Conservation (phyloP, 2,113 vertebrate species). For the Trachemys scripta region DNA sequence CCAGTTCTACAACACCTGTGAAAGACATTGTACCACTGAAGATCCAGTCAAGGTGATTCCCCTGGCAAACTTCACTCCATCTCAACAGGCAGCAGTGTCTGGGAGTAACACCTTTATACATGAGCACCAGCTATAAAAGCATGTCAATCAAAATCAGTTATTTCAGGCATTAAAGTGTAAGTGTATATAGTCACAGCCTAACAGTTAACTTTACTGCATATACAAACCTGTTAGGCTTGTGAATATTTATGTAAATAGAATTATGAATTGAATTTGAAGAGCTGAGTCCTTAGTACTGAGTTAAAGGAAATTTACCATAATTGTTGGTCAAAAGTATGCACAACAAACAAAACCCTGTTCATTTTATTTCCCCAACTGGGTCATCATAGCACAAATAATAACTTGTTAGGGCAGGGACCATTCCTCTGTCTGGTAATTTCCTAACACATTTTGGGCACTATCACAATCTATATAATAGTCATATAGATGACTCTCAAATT, state of each 20-base stretch:
- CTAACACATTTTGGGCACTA: conserved; percentile 4
- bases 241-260: conserved; percentile 79
- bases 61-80: conserved; percentile 88
- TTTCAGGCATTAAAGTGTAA: conserved; percentile 62
- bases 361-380: conserved; percentile 14
- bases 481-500: not conserved
- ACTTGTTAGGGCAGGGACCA: not conserved
- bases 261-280: conserved; percentile 22
- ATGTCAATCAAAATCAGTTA: not conserved
- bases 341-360: not conserved
- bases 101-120: conserved; percentile 81
- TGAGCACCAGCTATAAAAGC: conserved; percentile 90
- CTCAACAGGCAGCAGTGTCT: conserved; percentile 77
- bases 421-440: conserved; percentile 29
- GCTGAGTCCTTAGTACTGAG: conserved; percentile 31
- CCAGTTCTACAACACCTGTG: conserved; percentile 92
- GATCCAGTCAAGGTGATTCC: conserved; percentile 93
- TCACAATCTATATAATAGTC: conserved; percentile 7
- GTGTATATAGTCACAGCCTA: conserved; percentile 63
- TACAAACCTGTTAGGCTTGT: conserved; percentile 47
- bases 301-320: not conserved
- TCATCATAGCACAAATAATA: conserved; percentile 28
- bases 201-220: not conserved
- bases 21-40: conserved; percentile 89
- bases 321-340: conserved; percentile 10